phyloP scores from a whole-genome alignment of 1,140 invertebrate species.

The Doryteuthis pealeii region DNA sequence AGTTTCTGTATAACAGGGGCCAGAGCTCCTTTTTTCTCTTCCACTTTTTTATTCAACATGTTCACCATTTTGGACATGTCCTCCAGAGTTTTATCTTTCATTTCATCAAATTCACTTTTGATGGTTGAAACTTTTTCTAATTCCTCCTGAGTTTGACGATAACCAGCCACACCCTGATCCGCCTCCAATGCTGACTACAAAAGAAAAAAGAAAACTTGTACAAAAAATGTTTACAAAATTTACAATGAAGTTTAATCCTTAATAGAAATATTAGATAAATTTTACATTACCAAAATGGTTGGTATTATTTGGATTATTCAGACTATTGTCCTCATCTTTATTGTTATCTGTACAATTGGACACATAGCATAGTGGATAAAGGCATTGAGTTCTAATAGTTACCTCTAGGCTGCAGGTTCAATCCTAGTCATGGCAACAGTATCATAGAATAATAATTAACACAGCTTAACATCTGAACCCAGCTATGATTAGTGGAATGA shows the following conservation, averaged over 20 bases:
- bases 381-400: too few species aligned
- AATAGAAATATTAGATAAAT: too few species aligned
- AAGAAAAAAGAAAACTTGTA: neutral
- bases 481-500: too few species aligned
- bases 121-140: constrained; percentile 66
- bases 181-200: constrained; percentile 53
- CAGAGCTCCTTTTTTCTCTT: constrained; percentile 65
- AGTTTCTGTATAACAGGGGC: constrained; percentile 70
- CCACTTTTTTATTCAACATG: constrained; percentile 65
- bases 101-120: constrained; percentile 65
- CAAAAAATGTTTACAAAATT: neutral
- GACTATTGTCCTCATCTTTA: too few species aligned
- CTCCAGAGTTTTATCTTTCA: constrained; percentile 65
- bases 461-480: too few species aligned
- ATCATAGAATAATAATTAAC: too few species aligned
- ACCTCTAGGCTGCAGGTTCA: too few species aligned
- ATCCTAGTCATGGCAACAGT: too few species aligned
- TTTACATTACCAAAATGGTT: too few species aligned
- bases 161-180: constrained; percentile 64
- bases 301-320: too few species aligned
- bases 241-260: neutral
- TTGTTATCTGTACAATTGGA: too few species aligned
- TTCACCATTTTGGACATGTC: constrained; percentile 66
- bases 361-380: too few species aligned
- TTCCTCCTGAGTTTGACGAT: constrained; percentile 63